Evolutionary conservation across 1,140 invertebrate species (phyloP).

Genomic region (Thaumatotibia leucotreta): DNA sequence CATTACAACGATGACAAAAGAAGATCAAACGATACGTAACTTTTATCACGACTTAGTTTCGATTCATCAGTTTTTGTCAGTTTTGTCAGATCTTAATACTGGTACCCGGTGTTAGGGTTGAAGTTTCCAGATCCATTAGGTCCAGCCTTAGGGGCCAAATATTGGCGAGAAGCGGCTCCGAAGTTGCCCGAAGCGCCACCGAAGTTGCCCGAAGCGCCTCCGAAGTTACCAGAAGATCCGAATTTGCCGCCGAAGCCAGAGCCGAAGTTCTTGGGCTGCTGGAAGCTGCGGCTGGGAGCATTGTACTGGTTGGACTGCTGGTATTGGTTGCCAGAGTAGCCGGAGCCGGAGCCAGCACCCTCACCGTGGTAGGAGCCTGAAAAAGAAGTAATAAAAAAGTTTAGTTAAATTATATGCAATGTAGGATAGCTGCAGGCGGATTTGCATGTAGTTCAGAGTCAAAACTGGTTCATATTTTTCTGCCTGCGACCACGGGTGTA

Average conservation of each 20-base stretch:
- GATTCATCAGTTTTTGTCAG: not conserved
- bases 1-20: slow-evolving; percentile 15
- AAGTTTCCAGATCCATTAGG: slow-evolving; percentile 61
- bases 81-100: slow-evolving; percentile 38
- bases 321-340: slow-evolving; percentile 14
- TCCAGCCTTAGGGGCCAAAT: slow-evolving; percentile 58
- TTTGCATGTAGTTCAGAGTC: too few species aligned
- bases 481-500: too few species aligned
- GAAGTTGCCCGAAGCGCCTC: not conserved
- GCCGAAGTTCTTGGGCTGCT: slow-evolving; percentile 5
- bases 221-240: not conserved
- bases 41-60: not conserved
- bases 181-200: slow-evolving; percentile 28
- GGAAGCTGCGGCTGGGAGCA: slow-evolving; percentile 19
- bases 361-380: slow-evolving; percentile 63
- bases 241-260: slow-evolving; percentile 19
- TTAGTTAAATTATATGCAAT: not conserved
- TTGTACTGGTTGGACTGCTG: slow-evolving; percentile 29
- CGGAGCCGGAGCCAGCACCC: slow-evolving; percentile 37
- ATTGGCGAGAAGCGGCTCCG: slow-evolving; percentile 57
- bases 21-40: slow-evolving; percentile 16
- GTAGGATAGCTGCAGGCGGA: not conserved
- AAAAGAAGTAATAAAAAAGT: slow-evolving; percentile 12
- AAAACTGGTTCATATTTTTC: too few species aligned
- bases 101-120: slow-evolving; percentile 64